Evolutionary conservation across 2,888 invertebrate species (phyloP).

Genomic region (Antheraea assamensis): DNA sequence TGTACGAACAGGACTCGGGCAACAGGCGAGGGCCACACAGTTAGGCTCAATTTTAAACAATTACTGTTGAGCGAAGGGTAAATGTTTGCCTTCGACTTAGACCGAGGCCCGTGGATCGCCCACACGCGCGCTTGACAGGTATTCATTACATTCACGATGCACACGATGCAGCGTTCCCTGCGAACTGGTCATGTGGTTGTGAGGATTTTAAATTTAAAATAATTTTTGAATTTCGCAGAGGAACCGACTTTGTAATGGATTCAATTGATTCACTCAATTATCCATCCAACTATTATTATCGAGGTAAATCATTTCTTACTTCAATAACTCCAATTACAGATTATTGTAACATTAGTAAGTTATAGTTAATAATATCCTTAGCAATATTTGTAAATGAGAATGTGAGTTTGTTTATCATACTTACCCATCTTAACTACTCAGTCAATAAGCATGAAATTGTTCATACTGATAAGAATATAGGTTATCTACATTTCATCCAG

Average conservation of each 20-base stretch:
- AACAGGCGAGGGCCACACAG: conserved; percentile 78
- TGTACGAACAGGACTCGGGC: conserved; percentile 59
- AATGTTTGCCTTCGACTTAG: conserved; percentile 81
- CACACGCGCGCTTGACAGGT: conserved; percentile 80
- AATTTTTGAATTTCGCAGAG: conserved; percentile 32
- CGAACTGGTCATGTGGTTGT: conserved; percentile 37
- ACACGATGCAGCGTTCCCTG: conserved; percentile 53
- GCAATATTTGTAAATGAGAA: too few relatives aligned
- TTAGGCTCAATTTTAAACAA: conserved; percentile 83
- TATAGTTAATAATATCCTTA: background rate
- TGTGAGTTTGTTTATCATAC: too few relatives aligned
- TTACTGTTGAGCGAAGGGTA: conserved; percentile 80
- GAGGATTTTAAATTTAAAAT: conserved; percentile 24
- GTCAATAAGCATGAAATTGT: too few relatives aligned
- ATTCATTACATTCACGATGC: conserved; percentile 78
- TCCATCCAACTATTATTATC: background rate
- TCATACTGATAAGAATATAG: too few relatives aligned
- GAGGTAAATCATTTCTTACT: background rate
- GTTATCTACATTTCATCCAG: too few relatives aligned
- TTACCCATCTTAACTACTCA: too few relatives aligned
- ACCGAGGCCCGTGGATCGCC: conserved; percentile 65
- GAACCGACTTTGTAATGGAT: conserved; percentile 1
- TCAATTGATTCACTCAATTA: background rate
- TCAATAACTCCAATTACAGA: background rate
- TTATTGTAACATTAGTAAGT: background rate